Evolutionary conservation across 2,797 vertebrate genomes (phyloP), one percentile per base, ranked within the genome.

Genomic region (Squalus acanthias): DNA sequence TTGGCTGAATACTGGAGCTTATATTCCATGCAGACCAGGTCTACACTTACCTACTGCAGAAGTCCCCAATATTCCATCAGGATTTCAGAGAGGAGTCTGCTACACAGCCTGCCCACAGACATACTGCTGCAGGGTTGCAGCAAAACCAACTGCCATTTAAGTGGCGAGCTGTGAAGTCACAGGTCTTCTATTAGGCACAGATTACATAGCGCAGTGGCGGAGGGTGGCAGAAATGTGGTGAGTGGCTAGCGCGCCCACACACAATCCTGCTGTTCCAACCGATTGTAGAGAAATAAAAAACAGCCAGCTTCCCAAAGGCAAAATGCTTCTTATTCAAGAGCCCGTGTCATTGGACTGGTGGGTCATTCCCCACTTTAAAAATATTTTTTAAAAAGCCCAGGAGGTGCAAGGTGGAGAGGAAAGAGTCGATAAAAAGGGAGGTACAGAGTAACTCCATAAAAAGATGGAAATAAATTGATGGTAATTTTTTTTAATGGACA

Each of bases 221-320:
- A 92, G 39, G 20, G n/a, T 69, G 65, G 63, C 91, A 93, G 65
- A 69, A 69, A 93, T 93, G 91, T 46, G 91, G 63, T 8, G n/a
- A 93, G 91, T n/a, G n/a, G 20, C 91, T 69, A 67, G 65, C n/a
- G 22, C 10, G n/a, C 22, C n/a, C 87, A 85, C n/a, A 67, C 91
- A 93, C n/a, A 46, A 17, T 12, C 65, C 39, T 15, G 65, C 91
- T 69, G n/a, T 65, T 65, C 89, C 89, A 93, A 24, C 67, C n/a
- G 9, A 93, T 65, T 67, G 39, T 69, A 93, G 65, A 93, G 91
- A 69, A 93, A 93, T 22, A 67, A 93, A 69, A 93, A 93, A 67
- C 91, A 93, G 63, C 91, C n/a, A 93, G 65, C 39, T 93, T 69
- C 91, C 91, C 91, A 93, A 93, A 93, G n/a, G 65, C 91, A 92